Percentiles rank a stretch among this genome's conserved stretches.
phyloP scores from a whole-genome alignment of 2,113 vertebrate species.

The Vimba vimba region DNA sequence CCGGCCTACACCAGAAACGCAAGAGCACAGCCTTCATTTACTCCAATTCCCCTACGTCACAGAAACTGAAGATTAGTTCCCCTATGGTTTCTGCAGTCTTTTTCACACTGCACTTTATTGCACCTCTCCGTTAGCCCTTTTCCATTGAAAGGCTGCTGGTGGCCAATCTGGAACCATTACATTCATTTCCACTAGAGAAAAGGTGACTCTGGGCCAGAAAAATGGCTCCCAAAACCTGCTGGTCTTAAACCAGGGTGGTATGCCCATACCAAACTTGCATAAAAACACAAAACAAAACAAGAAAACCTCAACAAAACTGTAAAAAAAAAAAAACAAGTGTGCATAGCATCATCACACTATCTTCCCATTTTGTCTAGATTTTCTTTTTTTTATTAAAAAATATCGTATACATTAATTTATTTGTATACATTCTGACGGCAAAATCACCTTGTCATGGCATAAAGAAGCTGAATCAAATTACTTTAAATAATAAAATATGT shows the following conservation, averaged over 20 bases:
- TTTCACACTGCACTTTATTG: constrained; percentile 21
- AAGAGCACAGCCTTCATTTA: constrained; percentile 19
- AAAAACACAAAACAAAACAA: background rate
- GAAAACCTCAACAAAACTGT: background rate
- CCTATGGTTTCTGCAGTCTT: constrained; percentile 23
- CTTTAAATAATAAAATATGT: no score
- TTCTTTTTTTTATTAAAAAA: no score
- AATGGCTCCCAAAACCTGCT: background rate
- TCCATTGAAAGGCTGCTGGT: background rate
- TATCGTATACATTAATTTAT: no score
- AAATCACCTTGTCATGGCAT: no score
- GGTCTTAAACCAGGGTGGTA: background rate
- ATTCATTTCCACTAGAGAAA: background rate
- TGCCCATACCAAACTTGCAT: background rate
- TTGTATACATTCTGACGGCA: no score
- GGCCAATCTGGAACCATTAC: background rate
- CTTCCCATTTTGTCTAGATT: background rate
- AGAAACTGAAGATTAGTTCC: constrained; percentile 22
- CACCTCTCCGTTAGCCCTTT: background rate
- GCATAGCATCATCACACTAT: background rate
- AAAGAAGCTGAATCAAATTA: no score
- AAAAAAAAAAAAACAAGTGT: background rate
- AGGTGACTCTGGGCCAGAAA: background rate
- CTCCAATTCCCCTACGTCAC: constrained; percentile 18
- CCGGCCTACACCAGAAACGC: background rate